phyloP scores from a whole-genome alignment of 2,113 vertebrate genomes.

The Datnioides undecimradiatus region DNA sequence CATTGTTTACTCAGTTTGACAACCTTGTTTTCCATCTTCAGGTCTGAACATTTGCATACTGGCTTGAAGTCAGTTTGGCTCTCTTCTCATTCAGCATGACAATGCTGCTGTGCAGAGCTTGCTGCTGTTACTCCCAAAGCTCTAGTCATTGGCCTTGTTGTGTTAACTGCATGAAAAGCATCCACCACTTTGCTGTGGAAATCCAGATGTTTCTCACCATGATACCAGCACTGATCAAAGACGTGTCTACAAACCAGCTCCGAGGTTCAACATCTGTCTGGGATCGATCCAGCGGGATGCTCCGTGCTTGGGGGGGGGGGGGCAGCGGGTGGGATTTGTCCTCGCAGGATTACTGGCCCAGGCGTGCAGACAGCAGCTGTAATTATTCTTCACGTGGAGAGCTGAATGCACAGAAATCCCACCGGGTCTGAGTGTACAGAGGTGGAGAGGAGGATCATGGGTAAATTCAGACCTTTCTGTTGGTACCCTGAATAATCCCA shows the following conservation, averaged over 20 bases:
- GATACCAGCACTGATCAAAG: neutral
- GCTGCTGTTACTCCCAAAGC: too few relatives aligned
- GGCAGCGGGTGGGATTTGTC: constrained; percentile 35
- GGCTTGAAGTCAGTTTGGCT: too few relatives aligned
- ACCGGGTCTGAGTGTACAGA: neutral
- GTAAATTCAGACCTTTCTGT: constrained; percentile 1
- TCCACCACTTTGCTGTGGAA: neutral
- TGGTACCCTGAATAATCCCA: neutral
- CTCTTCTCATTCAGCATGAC: too few relatives aligned
- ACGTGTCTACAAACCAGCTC: constrained; percentile 35
- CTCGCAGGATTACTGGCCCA: constrained; percentile 42
- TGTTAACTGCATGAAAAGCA: neutral
- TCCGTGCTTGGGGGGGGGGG: neutral
- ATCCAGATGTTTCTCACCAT: neutral
- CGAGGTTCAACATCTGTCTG: constrained; percentile 53
- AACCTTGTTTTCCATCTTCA: too few relatives aligned
- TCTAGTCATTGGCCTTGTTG: neutral
- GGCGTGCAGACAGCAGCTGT: constrained; percentile 30
- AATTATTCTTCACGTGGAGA: constrained; percentile 58
- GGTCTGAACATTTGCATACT: too few relatives aligned
- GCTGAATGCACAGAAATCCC: constrained; percentile 15
- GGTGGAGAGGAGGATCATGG: constrained; percentile 23
- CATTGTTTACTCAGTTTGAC: too few relatives aligned
- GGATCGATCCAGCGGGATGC: constrained; percentile 13
- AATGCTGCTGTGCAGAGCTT: too few relatives aligned